These are phyloP conservation scores for Ciconia nigra DNA, from an alignment of 2,797 vertebrate genomes.

Conservation along the genomic window DNA sequence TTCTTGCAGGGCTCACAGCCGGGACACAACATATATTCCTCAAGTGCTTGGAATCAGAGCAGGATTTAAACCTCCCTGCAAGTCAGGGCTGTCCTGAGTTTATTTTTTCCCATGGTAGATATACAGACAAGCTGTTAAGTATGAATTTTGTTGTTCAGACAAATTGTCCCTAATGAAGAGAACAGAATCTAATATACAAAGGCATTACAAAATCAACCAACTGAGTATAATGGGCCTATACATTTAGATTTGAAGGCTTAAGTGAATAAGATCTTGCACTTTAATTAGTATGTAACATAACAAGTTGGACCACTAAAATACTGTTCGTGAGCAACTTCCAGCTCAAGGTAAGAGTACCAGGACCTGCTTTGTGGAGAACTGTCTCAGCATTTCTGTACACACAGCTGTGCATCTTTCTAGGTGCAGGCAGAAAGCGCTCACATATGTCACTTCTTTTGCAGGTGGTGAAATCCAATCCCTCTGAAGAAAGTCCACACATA, in stretches of 20 bases:
- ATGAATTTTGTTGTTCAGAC: background rate
- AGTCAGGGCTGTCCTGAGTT: background rate
- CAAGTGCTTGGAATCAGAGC: background rate
- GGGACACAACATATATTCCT: background rate
- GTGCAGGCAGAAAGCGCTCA: slow-evolving; percentile 5
- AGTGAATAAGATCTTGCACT: background rate
- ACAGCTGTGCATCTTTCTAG: background rate
- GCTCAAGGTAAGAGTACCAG: background rate
- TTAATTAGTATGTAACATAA: background rate
- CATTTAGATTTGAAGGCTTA: background rate
- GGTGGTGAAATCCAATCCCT: slow-evolving; percentile 84
- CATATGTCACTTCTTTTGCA: slow-evolving; percentile 69
- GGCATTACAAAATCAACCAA: background rate
- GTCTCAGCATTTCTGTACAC: background rate
- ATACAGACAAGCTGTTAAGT: background rate
- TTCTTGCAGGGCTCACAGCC: background rate
- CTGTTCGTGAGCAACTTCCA: background rate
- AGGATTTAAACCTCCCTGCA: background rate
- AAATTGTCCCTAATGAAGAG: background rate
- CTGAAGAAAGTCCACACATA: slow-evolving; percentile 65
- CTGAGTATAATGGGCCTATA: background rate
- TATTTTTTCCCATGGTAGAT: background rate
- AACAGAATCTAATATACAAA: background rate
- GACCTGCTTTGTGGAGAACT: background rate
- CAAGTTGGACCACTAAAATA: background rate